These are phyloP conservation scores for Vulpes lagopus DNA, from an alignment of 2,113 vertebrate genomes.

Conservation along the genomic window DNA sequence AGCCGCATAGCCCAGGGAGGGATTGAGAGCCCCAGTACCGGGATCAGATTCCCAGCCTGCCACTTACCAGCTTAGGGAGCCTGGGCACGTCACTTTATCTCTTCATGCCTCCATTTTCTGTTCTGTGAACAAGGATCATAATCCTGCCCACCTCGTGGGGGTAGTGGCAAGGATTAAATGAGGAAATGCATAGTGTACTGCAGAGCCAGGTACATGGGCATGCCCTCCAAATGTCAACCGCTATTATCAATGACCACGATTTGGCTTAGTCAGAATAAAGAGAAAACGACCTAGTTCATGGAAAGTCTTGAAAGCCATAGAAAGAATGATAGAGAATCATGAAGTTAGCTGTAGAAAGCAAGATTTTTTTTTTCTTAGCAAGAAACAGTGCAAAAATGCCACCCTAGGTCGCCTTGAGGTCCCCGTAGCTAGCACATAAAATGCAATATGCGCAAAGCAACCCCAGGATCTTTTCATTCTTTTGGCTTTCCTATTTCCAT, in stretches of 20 bases:
- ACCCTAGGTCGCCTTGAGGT: background rate
- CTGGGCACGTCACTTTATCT: background rate
- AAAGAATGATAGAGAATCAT: background rate
- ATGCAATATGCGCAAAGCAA: background rate
- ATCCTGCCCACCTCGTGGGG: background rate
- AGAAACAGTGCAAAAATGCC: background rate
- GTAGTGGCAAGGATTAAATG: background rate
- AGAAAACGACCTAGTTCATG: background rate
- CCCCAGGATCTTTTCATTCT: background rate
- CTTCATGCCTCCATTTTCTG: background rate
- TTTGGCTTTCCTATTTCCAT: background rate
- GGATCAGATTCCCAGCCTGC: background rate
- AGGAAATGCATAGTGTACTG: background rate
- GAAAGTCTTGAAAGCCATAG: background rate
- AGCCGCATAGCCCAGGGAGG: fast-evolving
- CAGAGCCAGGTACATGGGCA: background rate
- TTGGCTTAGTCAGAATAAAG: background rate
- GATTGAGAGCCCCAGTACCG: background rate
- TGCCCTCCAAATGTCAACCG: background rate
- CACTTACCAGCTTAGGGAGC: background rate
- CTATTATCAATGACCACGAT: background rate
- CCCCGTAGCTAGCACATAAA: background rate
- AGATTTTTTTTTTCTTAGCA: background rate
- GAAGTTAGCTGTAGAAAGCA: background rate
- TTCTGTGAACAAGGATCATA: background rate